Evolutionary conservation across 2,888 invertebrate genomes (phyloP).

Genomic region (Apamea epomidion): DNA sequence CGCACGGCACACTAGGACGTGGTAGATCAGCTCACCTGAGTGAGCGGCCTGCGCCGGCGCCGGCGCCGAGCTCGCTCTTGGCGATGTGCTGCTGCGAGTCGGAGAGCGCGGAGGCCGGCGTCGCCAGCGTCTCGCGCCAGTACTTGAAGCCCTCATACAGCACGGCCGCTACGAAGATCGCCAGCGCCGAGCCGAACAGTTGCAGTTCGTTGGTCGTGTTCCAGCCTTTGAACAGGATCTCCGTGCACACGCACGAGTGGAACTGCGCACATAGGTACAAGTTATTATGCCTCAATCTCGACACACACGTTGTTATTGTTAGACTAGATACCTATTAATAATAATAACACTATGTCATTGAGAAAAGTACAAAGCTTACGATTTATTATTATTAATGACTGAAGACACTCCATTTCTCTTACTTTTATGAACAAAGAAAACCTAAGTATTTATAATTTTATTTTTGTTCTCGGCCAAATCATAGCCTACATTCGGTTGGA

Average conservation of each 20-base stretch:
- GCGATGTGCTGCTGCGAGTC: conserved; percentile 86
- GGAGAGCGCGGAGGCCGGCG: conserved; percentile 58
- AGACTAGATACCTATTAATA: not conserved
- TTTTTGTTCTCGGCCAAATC: too few relatives aligned
- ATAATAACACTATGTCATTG: not conserved
- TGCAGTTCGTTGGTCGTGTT: conserved; percentile 93
- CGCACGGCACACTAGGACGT: not conserved
- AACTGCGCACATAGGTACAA: conserved; percentile 91
- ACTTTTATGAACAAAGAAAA: not conserved
- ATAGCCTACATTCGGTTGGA: not conserved
- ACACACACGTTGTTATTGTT: not conserved
- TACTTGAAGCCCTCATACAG: conserved; percentile 98
- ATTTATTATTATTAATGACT: not conserved
- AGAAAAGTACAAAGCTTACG: not conserved
- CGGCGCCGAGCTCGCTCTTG: conserved; percentile 70
- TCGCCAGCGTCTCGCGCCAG: conserved; percentile 88
- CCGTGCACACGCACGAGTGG: conserved; percentile 93
- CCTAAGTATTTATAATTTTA: not conserved
- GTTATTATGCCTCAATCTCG: not conserved
- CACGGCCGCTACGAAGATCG: conserved; percentile 96
- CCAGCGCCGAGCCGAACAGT: conserved; percentile 96
- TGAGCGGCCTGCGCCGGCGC: conserved; percentile 5
- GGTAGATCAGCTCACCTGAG: not conserved
- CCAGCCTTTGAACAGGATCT: conserved; percentile 95
- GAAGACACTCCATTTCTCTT: not conserved